Conservation (phyloP, 2,888 invertebrate species). For the Scaptomyza caliginosa region DNA sequence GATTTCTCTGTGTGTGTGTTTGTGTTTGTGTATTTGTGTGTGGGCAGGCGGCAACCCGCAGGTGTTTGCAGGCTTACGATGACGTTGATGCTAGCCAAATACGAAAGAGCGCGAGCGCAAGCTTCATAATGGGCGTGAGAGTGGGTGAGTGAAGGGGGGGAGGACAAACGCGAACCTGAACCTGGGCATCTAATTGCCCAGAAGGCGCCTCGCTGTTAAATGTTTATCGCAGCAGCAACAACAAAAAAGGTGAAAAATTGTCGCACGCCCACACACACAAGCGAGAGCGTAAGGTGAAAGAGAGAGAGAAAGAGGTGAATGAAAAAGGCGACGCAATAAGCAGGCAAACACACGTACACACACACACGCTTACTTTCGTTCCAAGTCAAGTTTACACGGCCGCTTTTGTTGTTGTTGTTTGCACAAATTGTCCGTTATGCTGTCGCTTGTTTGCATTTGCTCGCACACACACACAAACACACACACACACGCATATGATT, state of each 20-base stretch:
- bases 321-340: conserved; percentile 62
- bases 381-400: conserved; percentile 30
- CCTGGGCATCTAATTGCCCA: conserved; percentile 44
- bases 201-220: conserved; percentile 20
- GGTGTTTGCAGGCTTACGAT: conserved; percentile 47
- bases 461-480: conserved; percentile 14
- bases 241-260: conserved; percentile 38
- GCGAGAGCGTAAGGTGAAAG: background rate
- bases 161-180: background rate
- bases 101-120: background rate
- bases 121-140: background rate
- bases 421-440: conserved; percentile 38
- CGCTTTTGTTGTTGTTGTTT: conserved; percentile 35
- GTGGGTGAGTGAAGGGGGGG: background rate
- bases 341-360: conserved; percentile 15
- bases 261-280: conserved; percentile 40
- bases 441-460: conserved; percentile 27
- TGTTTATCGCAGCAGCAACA: conserved; percentile 38
- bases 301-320: background rate
- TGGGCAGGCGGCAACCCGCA: conserved; percentile 48
- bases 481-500: conserved; percentile 14
- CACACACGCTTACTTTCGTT: background rate
- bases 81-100: conserved; percentile 35
- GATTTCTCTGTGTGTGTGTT: conserved; percentile 34
- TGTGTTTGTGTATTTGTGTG: conserved; percentile 25